phyloP scores from a whole-genome alignment of 2,888 invertebrate genomes.

The Mystacides longicornis region DNA sequence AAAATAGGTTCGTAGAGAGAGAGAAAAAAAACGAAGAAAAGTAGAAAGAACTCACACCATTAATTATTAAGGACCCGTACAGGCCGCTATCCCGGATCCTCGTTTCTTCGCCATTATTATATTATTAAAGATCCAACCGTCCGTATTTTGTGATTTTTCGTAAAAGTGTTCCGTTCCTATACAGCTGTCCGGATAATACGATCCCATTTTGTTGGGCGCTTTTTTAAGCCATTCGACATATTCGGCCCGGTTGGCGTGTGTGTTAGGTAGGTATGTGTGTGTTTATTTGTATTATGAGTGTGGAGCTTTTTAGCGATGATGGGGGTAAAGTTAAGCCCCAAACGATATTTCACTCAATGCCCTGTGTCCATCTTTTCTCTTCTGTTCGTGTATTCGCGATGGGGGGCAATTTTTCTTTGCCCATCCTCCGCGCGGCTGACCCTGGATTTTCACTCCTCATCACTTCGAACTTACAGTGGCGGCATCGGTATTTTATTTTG shows the following conservation, averaged over 20 bases:
- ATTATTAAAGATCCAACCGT: no score
- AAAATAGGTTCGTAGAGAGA: no score
- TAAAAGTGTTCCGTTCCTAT: neutral
- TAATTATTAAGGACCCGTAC: conserved; percentile 7
- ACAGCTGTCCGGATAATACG: neutral
- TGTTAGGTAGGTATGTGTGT: no score
- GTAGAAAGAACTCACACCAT: conserved; percentile 9
- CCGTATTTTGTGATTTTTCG: neutral
- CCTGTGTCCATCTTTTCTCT: conserved; percentile 27
- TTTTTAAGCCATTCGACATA: conserved; percentile 1
- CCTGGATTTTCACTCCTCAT: conserved; percentile 18
- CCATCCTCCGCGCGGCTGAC: conserved; percentile 21
- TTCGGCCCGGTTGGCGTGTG: neutral
- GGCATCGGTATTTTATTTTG: neutral
- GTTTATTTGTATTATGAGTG: neutral
- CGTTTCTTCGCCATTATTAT: no score
- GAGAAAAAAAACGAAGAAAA: no score
- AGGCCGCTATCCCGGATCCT: no score
- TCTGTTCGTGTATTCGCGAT: conserved; percentile 27
- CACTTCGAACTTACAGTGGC: conserved; percentile 14
- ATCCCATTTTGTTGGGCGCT: neutral
- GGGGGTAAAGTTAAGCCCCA: conserved; percentile 12
- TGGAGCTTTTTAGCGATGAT: neutral
- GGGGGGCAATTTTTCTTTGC: conserved; percentile 22
- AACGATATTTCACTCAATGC: conserved; percentile 24